phyloP scores from a whole-genome alignment of 2,797 vertebrate species.

The Petrocephalus schoutedeni region DNA sequence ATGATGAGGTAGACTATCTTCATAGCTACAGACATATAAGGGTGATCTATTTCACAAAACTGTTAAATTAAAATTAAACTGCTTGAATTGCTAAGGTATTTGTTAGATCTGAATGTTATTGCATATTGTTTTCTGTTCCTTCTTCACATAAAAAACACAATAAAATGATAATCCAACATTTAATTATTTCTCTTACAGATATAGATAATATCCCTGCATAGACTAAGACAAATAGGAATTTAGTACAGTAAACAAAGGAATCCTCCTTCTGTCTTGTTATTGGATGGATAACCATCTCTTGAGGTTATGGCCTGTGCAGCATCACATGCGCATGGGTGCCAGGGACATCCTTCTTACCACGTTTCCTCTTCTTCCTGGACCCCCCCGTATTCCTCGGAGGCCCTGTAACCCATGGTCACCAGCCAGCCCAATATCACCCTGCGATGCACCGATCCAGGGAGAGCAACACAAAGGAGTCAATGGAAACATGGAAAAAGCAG shows the following conservation, averaged over 20 bases:
- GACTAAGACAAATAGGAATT: not conserved
- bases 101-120: no score
- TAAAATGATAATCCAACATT: no score
- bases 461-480: not conserved
- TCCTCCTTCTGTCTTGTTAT: not conserved
- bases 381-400: constrained; percentile 24
- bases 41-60: no score
- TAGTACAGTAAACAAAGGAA: not conserved
- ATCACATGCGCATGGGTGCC: not conserved
- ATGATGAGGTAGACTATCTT: no score
- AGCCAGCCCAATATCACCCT: constrained; percentile 35
- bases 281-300: not conserved
- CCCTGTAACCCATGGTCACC: constrained; percentile 28
- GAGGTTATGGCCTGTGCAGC: not conserved
- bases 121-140: no score
- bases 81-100: no score
- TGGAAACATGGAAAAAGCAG: not conserved
- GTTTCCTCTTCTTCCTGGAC: constrained; percentile 31
- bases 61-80: no score
- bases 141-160: no score
- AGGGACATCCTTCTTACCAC: constrained; percentile 15
- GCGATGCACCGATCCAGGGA: not conserved
- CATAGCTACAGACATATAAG: no score
- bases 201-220: not conserved
- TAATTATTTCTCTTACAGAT: not conserved